Evolutionary conservation across 2,113 vertebrate genomes (phyloP).

Genomic region (Callocephalon fimbriatum): DNA sequence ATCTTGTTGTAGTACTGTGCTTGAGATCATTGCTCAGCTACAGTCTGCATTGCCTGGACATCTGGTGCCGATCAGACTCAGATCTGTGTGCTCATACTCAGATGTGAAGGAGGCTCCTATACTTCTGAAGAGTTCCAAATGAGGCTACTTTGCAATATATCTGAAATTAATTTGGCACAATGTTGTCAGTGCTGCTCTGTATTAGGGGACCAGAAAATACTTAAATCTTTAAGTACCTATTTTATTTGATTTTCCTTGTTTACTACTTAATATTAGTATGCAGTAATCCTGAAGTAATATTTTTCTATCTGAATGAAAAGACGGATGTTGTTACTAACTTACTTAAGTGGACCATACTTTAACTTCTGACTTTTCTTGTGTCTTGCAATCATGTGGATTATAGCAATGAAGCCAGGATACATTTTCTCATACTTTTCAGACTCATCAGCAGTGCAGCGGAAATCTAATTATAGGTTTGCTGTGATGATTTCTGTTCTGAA

Average conservation of each 20-base stretch:
- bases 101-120: neutral
- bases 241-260: neutral
- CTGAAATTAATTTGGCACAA: neutral
- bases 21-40: neutral
- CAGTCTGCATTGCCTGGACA: neutral
- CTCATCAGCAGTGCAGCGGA: conserved; percentile 4
- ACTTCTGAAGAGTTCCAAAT: neutral
- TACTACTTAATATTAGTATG: neutral
- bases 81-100: neutral
- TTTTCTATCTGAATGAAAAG: neutral
- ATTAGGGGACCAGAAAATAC: neutral
- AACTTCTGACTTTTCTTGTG: neutral
- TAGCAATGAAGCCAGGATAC: neutral
- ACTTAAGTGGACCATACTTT: neutral
- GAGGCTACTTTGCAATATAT: neutral
- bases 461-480: conserved; percentile 61
- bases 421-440: conserved; percentile 45
- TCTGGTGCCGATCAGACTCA: neutral
- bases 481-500: conserved; percentile 2
- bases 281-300: neutral
- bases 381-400: neutral
- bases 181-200: neutral
- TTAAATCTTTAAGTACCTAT: neutral
- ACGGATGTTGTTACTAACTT: neutral
- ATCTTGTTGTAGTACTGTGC: neutral